Evolutionary conservation across 2,888 invertebrate genomes (phyloP).

Genomic region (Psylliodes chrysocephalus): DNA sequence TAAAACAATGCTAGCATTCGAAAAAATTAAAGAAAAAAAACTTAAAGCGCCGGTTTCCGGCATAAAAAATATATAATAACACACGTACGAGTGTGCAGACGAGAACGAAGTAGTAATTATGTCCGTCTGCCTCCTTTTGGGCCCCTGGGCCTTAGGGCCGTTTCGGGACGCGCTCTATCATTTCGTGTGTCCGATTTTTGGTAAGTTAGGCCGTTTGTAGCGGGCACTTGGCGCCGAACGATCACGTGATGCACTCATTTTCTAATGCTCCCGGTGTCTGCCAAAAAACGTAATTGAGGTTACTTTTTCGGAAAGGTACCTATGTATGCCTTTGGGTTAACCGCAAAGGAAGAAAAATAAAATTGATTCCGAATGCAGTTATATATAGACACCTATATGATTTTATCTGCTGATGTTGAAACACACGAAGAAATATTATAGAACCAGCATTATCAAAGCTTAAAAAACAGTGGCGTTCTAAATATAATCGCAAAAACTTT

Average conservation of each 20-base stretch:
- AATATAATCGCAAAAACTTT: no score
- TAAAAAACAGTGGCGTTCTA: no score
- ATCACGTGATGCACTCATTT: conserved; percentile 18
- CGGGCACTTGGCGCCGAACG: conserved; percentile 23
- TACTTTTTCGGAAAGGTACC: not conserved
- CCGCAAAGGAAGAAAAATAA: conserved; percentile 15
- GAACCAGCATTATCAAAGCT: no score
- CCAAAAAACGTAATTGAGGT: conserved; percentile 31
- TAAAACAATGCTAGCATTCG: conserved; percentile 21
- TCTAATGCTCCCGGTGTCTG: conserved; percentile 32
- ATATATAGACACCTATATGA: no score
- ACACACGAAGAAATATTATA: no score
- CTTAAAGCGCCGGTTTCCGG: conserved; percentile 59
- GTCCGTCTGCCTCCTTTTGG: conserved; percentile 56
- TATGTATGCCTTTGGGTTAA: conserved; percentile 20
- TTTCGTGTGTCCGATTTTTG: conserved; percentile 59
- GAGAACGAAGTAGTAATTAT: conserved; percentile 59
- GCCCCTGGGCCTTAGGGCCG: conserved; percentile 40
- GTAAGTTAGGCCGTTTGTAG: conserved; percentile 28
- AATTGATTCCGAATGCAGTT: conserved; percentile 9
- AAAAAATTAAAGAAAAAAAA: conserved; percentile 26
- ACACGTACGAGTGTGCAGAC: conserved; percentile 57
- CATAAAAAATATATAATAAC: conserved; percentile 65
- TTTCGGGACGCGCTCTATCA: conserved; percentile 58
- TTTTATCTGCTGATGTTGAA: no score